A percentile compares a stretch with the other conserved stretches of the same genome.
Conservation (phyloP, 2,888 invertebrate genomes). For the Yponomeuta sedellus region DNA sequence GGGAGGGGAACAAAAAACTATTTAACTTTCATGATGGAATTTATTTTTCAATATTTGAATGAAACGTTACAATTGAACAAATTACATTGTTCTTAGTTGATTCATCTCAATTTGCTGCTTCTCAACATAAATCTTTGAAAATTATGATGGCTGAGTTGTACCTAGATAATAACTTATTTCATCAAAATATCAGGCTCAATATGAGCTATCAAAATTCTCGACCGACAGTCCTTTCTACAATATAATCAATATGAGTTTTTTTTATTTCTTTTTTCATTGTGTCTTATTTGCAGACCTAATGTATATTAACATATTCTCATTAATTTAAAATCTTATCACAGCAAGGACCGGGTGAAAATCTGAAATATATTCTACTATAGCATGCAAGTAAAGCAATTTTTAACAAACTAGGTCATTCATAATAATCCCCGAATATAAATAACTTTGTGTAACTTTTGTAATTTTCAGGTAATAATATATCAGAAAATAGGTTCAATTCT, state of each 20-base stretch:
- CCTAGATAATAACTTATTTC: constrained; percentile 57
- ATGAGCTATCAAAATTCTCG: constrained; percentile 71
- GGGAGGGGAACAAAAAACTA: constrained; percentile 7
- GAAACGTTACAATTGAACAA: constrained; percentile 60
- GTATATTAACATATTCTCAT: constrained; percentile 27
- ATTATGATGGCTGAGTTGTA: constrained; percentile 61
- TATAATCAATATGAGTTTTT: constrained; percentile 31
- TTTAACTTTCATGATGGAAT: constrained; percentile 54
- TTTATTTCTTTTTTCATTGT: not conserved
- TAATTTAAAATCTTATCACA: constrained; percentile 52
- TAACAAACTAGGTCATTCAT: constrained; percentile 54
- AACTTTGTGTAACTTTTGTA: not conserved
- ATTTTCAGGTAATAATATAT: constrained; percentile 27
- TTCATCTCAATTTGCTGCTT: constrained; percentile 46
- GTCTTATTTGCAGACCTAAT: not conserved
- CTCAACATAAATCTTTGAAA: constrained; percentile 55
- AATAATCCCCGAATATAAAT: constrained; percentile 26
- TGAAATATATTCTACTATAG: constrained; percentile 67
- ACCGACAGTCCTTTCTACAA: constrained; percentile 54
- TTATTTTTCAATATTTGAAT: constrained; percentile 67
- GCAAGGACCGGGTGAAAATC: constrained; percentile 72
- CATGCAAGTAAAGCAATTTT: constrained; percentile 67
- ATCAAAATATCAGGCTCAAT: constrained; percentile 70
- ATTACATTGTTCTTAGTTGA: constrained; percentile 38
- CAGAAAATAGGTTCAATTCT: constrained; percentile 42